A percentile compares a stretch with the other conserved stretches of the same genome.
Evolutionary conservation across 2,888 invertebrate species (phyloP).

Genomic region (Trypoxylon attenuatum): DNA sequence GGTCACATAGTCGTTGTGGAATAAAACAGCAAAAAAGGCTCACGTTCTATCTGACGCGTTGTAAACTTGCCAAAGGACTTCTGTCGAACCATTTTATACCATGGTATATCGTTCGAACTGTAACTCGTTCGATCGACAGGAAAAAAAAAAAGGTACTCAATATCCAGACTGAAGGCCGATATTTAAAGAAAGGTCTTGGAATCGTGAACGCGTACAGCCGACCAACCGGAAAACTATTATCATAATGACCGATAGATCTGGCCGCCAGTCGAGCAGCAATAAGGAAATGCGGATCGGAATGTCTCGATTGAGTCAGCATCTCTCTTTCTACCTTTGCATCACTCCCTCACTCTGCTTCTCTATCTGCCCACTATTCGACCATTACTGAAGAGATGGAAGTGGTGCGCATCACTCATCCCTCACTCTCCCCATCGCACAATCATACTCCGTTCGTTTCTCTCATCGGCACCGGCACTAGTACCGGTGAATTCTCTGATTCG

Average conservation of each 20-base stretch:
- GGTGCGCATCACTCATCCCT: slow-evolving; percentile 33
- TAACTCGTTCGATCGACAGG: neutral
- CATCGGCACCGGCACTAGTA: no score
- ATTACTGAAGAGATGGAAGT: slow-evolving; percentile 54
- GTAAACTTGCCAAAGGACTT: neutral
- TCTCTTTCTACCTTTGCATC: slow-evolving; percentile 10
- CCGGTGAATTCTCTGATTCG: no score
- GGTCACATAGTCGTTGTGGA: neutral
- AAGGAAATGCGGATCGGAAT: slow-evolving; percentile 70
- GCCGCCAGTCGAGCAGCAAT: slow-evolving; percentile 63
- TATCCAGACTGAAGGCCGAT: slow-evolving; percentile 1
- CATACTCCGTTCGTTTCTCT: no score
- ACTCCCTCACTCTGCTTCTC: slow-evolving; percentile 14
- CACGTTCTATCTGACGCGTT: no score
- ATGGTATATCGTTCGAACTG: neutral
- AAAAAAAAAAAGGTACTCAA: neutral
- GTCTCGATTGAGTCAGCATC: slow-evolving; percentile 60
- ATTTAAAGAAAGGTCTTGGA: slow-evolving; percentile 43
- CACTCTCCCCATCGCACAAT: no score
- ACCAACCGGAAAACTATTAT: slow-evolving; percentile 68
- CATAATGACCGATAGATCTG: slow-evolving; percentile 64
- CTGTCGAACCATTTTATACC: neutral
- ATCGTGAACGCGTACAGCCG: slow-evolving; percentile 48
- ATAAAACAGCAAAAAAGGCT: neutral
- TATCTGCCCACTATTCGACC: slow-evolving; percentile 17